Conservation (phyloP, 2,113 vertebrate genomes). For the Paraplagusia blochii region DNA sequence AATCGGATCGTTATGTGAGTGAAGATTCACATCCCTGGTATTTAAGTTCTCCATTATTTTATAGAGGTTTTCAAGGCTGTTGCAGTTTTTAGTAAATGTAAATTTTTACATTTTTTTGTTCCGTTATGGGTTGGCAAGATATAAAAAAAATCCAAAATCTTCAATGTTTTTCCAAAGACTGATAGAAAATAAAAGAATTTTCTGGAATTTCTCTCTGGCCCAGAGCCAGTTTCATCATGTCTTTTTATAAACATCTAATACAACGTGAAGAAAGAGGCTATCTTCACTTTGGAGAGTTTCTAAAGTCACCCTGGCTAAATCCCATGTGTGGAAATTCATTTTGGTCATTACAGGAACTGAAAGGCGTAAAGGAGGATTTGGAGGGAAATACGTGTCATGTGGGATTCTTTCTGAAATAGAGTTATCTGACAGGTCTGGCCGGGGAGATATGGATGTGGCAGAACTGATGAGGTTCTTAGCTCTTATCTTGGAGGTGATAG, state of each 20-base stretch:
- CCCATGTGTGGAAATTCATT: slow-evolving; percentile 63
- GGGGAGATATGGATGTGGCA: slow-evolving; percentile 62
- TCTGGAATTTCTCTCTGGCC: too few relatives aligned
- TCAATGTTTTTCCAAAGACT: too few relatives aligned
- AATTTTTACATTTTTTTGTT: too few relatives aligned
- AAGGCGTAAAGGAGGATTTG: slow-evolving; percentile 64
- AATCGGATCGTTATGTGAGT: too few relatives aligned
- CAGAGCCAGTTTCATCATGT: too few relatives aligned
- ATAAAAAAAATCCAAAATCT: too few relatives aligned
- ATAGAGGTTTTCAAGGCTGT: too few relatives aligned
- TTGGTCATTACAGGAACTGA: slow-evolving; percentile 55
- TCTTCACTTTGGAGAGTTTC: slow-evolving; percentile 47
- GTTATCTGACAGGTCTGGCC: slow-evolving; percentile 61
- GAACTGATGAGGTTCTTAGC: slow-evolving; percentile 64
- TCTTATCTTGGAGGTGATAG: slow-evolving; percentile 59
- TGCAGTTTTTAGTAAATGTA: too few relatives aligned
- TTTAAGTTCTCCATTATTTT: too few relatives aligned
- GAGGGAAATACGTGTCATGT: slow-evolving; percentile 50
- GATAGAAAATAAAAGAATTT: too few relatives aligned
- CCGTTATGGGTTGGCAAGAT: too few relatives aligned
- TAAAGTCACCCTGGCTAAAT: slow-evolving; percentile 67
- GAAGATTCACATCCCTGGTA: too few relatives aligned
- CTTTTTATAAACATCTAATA: neutral
- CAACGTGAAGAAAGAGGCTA: slow-evolving; percentile 19
- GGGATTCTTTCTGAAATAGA: slow-evolving; percentile 52